Conservation (phyloP, 2,888 invertebrate genomes). For the Aporophyla nigra region DNA sequence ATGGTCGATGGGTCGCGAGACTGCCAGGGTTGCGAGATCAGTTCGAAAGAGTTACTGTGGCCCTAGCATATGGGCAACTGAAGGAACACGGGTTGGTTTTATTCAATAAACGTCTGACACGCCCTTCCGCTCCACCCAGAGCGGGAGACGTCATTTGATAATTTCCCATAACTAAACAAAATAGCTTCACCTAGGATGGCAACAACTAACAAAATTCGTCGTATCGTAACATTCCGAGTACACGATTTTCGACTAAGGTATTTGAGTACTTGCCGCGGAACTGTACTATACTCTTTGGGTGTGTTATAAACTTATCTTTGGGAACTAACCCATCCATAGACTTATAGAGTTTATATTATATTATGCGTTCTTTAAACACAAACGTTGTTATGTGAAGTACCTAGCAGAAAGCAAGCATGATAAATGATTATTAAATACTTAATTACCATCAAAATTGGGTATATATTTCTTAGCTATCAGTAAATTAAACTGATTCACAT, state of each 20-base stretch:
- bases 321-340: slow-evolving; percentile 35
- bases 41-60: too few relatives aligned
- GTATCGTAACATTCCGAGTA: neutral
- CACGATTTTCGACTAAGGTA: neutral
- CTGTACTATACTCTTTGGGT: neutral
- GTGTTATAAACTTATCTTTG: neutral
- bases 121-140: too few relatives aligned
- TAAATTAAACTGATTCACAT: neutral
- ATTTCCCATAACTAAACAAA: neutral
- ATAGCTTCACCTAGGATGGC: neutral
- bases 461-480: too few relatives aligned
- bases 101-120: too few relatives aligned
- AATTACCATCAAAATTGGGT: neutral
- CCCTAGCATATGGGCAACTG: too few relatives aligned
- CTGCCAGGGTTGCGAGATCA: too few relatives aligned
- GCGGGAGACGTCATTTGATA: too few relatives aligned
- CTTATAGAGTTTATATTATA: neutral
- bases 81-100: too few relatives aligned
- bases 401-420: neutral
- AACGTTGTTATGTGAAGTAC: neutral
- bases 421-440: neutral
- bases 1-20: too few relatives aligned
- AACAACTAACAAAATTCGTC: neutral
- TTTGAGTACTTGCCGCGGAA: neutral
- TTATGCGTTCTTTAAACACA: neutral